A percentile compares a stretch with the other conserved stretches of the same genome.
phyloP scores from a whole-genome alignment of 2,797 vertebrate genomes.

The Cynodonichthys magdalenae region DNA sequence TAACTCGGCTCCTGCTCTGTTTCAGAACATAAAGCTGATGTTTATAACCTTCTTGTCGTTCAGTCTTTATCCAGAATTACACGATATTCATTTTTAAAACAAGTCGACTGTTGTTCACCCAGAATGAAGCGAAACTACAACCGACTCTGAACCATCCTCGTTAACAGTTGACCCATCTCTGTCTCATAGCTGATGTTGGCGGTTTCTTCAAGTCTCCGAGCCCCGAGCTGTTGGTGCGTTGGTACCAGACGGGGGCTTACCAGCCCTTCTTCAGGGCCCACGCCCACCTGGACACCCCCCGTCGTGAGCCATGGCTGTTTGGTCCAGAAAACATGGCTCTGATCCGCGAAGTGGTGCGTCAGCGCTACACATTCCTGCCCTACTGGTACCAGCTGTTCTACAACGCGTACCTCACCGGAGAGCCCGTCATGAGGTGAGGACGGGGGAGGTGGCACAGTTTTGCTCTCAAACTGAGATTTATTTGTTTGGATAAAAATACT shows the following conservation, averaged over 20 bases:
- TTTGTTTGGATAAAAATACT: too few species aligned
- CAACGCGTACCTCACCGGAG: constrained; percentile 78
- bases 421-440: constrained; percentile 89
- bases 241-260: constrained; percentile 94
- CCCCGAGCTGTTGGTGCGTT: constrained; percentile 89
- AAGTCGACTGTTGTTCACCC: background rate
- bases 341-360: constrained; percentile 83
- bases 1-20: constrained; percentile 6
- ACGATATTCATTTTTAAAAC: background rate
- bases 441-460: too few species aligned
- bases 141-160: background rate
- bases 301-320: constrained; percentile 93
- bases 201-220: constrained; percentile 92
- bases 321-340: constrained; percentile 82
- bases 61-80: background rate
- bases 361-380: constrained; percentile 90
- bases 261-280: constrained; percentile 94
- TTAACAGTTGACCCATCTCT: constrained; percentile 1
- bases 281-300: constrained; percentile 91
- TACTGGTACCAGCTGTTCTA: constrained; percentile 94
- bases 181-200: constrained; percentile 86
- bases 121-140: too few species aligned
- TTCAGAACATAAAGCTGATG: background rate
- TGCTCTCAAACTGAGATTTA: too few species aligned
- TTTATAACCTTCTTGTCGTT: background rate